Evolutionary conservation across 2,113 vertebrate species (phyloP).

Genomic region (Pedionomus torquatus): DNA sequence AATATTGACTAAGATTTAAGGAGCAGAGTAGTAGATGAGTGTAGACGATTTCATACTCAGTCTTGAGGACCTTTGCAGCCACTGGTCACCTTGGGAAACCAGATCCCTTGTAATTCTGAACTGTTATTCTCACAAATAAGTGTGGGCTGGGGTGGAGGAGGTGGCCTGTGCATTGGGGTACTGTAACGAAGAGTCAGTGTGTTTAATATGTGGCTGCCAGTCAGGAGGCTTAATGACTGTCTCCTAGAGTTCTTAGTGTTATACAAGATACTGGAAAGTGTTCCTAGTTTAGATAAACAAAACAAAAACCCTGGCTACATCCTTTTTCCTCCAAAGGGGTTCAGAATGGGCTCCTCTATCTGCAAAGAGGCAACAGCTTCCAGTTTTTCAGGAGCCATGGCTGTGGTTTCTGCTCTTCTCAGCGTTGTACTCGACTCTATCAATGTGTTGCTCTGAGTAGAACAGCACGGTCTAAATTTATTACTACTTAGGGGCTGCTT

Average conservation of each 20-base stretch:
- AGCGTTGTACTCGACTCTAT: background rate
- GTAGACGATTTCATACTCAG: background rate
- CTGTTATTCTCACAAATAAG: background rate
- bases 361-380: background rate
- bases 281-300: background rate
- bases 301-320: background rate
- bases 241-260: background rate
- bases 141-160: background rate
- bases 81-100: background rate
- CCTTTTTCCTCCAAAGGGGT: background rate
- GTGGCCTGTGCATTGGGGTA: fast-evolving
- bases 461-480: background rate
- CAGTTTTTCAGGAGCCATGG: too few species aligned
- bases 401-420: background rate
- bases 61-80: background rate
- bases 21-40: background rate
- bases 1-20: background rate
- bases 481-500: background rate
- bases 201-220: background rate
- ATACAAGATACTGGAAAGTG: fast-evolving
- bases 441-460: background rate
- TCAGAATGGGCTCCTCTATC: background rate
- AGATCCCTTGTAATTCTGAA: background rate
- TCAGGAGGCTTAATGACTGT: background rate
- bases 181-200: fast-evolving